Evolutionary conservation across 2,888 invertebrate genomes (phyloP), one percentile per base, ranked within the genome.

Genomic region (Dryomyza anilis): DNA sequence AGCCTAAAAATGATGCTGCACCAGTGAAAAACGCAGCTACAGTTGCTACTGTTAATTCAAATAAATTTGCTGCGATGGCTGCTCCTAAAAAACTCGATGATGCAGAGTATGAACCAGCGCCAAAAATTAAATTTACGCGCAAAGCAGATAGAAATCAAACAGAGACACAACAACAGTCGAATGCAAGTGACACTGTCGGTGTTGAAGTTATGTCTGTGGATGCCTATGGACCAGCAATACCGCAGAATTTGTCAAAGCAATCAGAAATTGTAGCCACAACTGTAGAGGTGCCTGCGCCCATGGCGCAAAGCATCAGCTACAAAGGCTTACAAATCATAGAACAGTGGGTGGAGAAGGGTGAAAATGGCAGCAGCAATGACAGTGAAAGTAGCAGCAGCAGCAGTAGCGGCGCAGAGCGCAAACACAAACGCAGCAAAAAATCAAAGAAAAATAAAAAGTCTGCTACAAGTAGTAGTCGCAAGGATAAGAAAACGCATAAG

Each of bases 261-360:
- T n/a, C 50, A 25, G 7, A n/a, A 7, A 1, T 25, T 10, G 25
- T 7, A 14, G 14, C 27, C 2, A 25, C 23, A 27, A 25, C 65
- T 76, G 2, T 70, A 73, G 70, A 64, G 71, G 33, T 55, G 70
- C 6, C 19, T 21, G 48, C 73, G 72, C 59, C 52, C 23, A 68
- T 72, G 16, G 70, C 73, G 10, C 71, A 69, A 10, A 71, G 21
- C 29, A 30, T 58, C 23, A 43, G 48, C 0, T 63, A 25, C 27
- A 69, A 68, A 33, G 66, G 64, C 29, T 52, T 65, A 1, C 71
- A 73, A 39, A 71, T 73, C 55, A 73, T 75, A 14, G 77, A 78
- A 36, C 71, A 77, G 60, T 77, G 76, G 77, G 69, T 77, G 45
- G 76, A 78, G 33, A 70, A 76, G 39, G 72, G 71, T 2, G 70